phyloP scores from a whole-genome alignment of 2,113 vertebrate genomes.

The Amphilophus citrinellus region DNA sequence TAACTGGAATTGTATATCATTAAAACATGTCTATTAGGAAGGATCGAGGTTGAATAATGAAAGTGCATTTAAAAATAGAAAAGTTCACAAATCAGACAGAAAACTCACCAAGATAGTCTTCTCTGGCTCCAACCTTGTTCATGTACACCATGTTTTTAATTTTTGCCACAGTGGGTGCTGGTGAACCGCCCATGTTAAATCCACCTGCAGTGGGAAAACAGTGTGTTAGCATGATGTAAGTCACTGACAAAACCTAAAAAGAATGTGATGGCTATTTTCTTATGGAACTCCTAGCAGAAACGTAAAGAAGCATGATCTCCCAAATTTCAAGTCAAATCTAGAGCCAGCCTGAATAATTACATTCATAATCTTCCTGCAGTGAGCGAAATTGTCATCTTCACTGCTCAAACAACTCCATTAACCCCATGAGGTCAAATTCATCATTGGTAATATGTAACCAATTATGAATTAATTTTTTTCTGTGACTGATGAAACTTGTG shows the following conservation, averaged over 20 bases:
- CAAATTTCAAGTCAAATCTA: no score
- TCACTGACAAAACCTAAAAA: not conserved
- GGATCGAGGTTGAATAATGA: not conserved
- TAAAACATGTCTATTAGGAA: not conserved
- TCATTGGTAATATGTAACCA: not conserved
- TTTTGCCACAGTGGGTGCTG: slow-evolving; percentile 31
- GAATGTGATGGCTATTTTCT: not conserved
- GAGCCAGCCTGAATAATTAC: no score
- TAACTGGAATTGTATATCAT: not conserved
- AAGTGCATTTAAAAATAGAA: not conserved
- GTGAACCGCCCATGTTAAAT: slow-evolving; percentile 77
- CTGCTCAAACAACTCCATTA: no score
- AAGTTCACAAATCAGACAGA: not conserved
- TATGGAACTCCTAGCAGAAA: no score
- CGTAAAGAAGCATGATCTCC: no score
- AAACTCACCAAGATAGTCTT: slow-evolving; percentile 73
- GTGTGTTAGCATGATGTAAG: not conserved
- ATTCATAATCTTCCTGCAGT: no score
- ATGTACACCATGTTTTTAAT: slow-evolving; percentile 71
- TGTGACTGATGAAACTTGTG: not conserved
- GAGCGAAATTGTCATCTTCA: no score
- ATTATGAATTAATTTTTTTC: not conserved
- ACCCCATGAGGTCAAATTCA: no score
- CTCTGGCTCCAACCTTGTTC: not conserved
- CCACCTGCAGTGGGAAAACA: slow-evolving; percentile 60